Evolutionary conservation across 2,888 invertebrate species (phyloP).

Genomic region (Pantelozetes paolii): DNA sequence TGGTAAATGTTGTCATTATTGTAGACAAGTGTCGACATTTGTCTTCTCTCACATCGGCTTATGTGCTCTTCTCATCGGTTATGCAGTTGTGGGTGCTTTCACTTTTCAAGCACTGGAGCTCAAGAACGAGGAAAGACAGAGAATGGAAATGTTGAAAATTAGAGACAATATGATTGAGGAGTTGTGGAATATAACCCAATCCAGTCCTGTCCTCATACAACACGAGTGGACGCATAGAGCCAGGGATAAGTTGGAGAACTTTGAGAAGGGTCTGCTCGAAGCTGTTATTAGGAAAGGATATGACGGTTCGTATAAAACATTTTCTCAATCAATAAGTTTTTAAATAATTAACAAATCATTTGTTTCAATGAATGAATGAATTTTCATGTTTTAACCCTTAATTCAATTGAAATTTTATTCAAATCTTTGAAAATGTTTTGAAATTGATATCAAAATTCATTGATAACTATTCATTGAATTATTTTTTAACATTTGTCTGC

Average conservation of each 20-base stretch:
- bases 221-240: slow-evolving; percentile 76
- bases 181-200: slow-evolving; percentile 51
- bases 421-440: too few relatives aligned
- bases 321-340: too few relatives aligned
- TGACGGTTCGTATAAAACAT: slow-evolving; percentile 80
- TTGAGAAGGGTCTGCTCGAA: slow-evolving; percentile 61
- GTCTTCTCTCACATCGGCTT: slow-evolving; percentile 43
- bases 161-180: slow-evolving; percentile 43
- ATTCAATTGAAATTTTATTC: too few relatives aligned
- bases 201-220: slow-evolving; percentile 62
- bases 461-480: too few relatives aligned
- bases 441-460: too few relatives aligned
- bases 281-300: slow-evolving; percentile 84
- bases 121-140: slow-evolving; percentile 44
- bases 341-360: too few relatives aligned
- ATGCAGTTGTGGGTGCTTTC: slow-evolving; percentile 42
- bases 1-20: slow-evolving; percentile 42
- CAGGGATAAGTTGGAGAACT: slow-evolving; percentile 57
- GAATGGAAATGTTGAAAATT: slow-evolving; percentile 43
- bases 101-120: slow-evolving; percentile 44
- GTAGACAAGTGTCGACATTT: slow-evolving; percentile 41
- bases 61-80: slow-evolving; percentile 40
- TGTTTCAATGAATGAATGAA: too few relatives aligned
- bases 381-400: too few relatives aligned
- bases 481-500: too few relatives aligned